Conservation (phyloP, 2,113 vertebrate species). For the Charina bottae region DNA sequence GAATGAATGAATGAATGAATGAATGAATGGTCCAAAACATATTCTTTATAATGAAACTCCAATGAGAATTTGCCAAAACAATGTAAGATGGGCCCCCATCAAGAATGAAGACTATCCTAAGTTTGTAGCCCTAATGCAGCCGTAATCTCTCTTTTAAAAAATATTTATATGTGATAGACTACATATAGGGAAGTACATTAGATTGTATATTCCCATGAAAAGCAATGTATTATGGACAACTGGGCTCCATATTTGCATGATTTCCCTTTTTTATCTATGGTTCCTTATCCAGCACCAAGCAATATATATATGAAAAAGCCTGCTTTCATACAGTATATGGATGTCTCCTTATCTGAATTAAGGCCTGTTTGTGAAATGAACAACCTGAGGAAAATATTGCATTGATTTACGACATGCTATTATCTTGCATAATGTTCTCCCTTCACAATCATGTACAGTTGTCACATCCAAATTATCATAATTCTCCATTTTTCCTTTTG, state of each 20-base stretch:
- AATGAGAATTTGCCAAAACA: slow-evolving; percentile 43
- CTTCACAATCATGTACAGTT: slow-evolving; percentile 61
- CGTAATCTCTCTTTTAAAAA: neutral
- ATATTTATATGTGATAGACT: neutral
- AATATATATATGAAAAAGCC: neutral
- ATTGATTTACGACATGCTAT: slow-evolving; percentile 62
- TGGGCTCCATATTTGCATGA: neutral
- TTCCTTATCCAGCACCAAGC: neutral
- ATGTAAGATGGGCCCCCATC: slow-evolving; percentile 46
- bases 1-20: slow-evolving; percentile 51
- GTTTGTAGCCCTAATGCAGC: neutral
- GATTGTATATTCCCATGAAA: neutral
- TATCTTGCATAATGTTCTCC: slow-evolving; percentile 54
- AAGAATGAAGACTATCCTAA: slow-evolving; percentile 28
- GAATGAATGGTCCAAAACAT: slow-evolving; percentile 58
- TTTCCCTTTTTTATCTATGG: neutral
- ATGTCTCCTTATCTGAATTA: neutral
- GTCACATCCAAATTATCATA: slow-evolving; percentile 65
- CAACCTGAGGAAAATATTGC: slow-evolving; percentile 60
- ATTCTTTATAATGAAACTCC: slow-evolving; percentile 53
- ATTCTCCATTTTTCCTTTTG: slow-evolving; percentile 58
- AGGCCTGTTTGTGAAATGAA: slow-evolving; percentile 44
- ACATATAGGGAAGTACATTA: neutral
- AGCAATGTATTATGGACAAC: neutral
- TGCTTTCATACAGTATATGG: neutral